Evolutionary conservation across 2,888 invertebrate species (phyloP).

Genomic region (Apodemia mormo): DNA sequence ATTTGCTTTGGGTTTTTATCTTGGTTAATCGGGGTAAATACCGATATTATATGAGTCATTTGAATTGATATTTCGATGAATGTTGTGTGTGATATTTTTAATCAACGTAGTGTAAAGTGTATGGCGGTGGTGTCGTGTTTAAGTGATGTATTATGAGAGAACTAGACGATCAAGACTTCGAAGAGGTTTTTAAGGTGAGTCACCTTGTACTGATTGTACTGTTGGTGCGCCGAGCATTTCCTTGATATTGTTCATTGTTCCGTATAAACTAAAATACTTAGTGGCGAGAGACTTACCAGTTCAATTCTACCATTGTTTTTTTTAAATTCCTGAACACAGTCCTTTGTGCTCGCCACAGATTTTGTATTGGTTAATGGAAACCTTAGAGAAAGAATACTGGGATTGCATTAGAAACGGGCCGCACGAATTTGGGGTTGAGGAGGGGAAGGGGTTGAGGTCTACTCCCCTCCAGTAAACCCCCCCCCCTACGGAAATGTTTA

Average conservation of each 20-base stretch:
- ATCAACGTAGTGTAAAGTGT: not conserved
- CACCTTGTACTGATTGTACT: constrained; percentile 12
- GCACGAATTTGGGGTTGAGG: no score
- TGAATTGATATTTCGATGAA: constrained; percentile 2
- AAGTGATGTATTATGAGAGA: constrained; percentile 28
- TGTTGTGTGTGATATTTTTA: not conserved
- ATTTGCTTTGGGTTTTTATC: not conserved
- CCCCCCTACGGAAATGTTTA: no score
- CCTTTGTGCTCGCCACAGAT: no score
- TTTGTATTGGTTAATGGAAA: no score
- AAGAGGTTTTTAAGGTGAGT: constrained; percentile 18
- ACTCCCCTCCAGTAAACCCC: no score
- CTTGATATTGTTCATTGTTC: constrained; percentile 18
- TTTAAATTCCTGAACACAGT: no score
- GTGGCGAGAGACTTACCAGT: not conserved
- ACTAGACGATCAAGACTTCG: constrained; percentile 19
- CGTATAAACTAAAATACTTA: not conserved
- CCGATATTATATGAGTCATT: constrained; percentile 9
- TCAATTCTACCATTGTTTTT: not conserved
- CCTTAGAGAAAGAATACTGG: no score
- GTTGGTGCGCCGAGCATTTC: not conserved
- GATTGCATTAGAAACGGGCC: no score
- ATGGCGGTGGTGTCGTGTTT: not conserved
- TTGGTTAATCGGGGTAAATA: constrained; percentile 4
- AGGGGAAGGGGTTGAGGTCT: no score